Base-by-base conservation (phyloP, 2,797 vertebrate species). In the Diplodus sargus region DNA sequence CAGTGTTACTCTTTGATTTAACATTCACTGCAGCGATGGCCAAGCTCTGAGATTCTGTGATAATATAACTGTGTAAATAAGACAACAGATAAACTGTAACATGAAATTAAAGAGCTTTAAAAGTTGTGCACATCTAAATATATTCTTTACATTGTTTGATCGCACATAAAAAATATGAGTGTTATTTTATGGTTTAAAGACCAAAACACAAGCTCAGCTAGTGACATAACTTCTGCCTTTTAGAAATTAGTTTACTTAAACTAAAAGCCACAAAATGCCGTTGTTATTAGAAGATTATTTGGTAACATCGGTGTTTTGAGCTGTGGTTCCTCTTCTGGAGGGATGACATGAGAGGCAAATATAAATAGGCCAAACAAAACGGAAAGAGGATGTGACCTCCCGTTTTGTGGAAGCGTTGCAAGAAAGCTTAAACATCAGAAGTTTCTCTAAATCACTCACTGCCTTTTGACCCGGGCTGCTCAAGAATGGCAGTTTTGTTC, bases 351-450 rank as follows among this genome's bases (percentile, higher is more conserved):
- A 43, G 13, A 61, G 3, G 16, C 0, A 2, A 39, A n/a, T 42
- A 20, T 51, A 51, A 60, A 70, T 0, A 51, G 9, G 18, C 7
- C 2, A 47, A 49, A 20, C 2, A 23, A 53, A 34, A 51, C 22
- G 1, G 5, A 70, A 62, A 72, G 18, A 63, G 60, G 70, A 73
- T 63, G 39, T 30, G 60, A 47, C 5, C 15, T 15, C n/a, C 5
- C 7, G 9, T 23, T 20, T 14, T 14, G 25, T 16, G 18, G n/a
- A 5, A 3, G 5, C 1, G 12, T 28, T 4, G 8, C 8, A 57
- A 42, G 12, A 57, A 1, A 6, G 17, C 56, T 30, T 30, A 11
- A 13, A 59, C 11, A 14, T 42, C 5, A 14, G 56, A n/a, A 20
- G 5, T 25, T 11, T 18, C 54, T 57, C 9, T 30, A 18, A 11